A percentile compares a stretch with the other conserved stretches of the same genome.
Conservation (phyloP, 2,888 invertebrate species). For the Drosophila neotestacea region DNA sequence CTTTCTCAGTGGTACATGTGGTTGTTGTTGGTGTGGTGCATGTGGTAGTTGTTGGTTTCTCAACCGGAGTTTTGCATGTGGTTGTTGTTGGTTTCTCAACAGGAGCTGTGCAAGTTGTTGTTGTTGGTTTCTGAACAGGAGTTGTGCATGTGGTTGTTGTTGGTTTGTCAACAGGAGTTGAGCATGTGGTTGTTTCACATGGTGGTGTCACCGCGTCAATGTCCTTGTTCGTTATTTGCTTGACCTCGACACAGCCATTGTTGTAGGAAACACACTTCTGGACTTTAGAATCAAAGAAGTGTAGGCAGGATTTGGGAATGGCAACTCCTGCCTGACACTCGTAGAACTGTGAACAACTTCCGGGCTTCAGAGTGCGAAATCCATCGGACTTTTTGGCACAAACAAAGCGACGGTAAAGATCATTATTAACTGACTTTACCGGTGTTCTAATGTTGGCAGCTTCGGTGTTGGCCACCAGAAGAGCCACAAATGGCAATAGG, state of each 20-base stretch:
- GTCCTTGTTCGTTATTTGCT: slow-evolving; percentile 19
- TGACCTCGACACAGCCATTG: slow-evolving; percentile 70
- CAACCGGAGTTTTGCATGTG: background rate
- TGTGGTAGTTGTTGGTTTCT: background rate
- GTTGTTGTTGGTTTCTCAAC: slow-evolving; percentile 10
- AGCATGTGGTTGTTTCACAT: slow-evolving; percentile 15
- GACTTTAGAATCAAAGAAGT: slow-evolving; percentile 66
- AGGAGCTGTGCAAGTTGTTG: slow-evolving; percentile 2
- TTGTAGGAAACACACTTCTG: slow-evolving; percentile 72
- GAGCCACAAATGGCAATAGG: slow-evolving; percentile 19
- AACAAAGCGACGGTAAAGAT: slow-evolving; percentile 57
- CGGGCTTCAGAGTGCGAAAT: slow-evolving; percentile 78
- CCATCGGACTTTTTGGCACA: slow-evolving; percentile 75
- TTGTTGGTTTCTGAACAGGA: background rate
- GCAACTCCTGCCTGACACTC: slow-evolving; percentile 72
- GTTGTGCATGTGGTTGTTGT: slow-evolving; percentile 5
- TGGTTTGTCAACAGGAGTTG: background rate
- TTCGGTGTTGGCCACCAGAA: slow-evolving; percentile 12
- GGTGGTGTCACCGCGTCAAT: slow-evolving; percentile 1
- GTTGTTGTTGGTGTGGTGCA: background rate
- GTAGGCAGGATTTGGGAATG: slow-evolving; percentile 61
- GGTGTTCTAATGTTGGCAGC: slow-evolving; percentile 14
- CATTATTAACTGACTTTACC: background rate
- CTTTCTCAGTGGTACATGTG: too few relatives aligned
- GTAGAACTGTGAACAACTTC: slow-evolving; percentile 81